Conservation (phyloP, 2,888 invertebrate genomes). For the Trichacis sp. region DNA sequence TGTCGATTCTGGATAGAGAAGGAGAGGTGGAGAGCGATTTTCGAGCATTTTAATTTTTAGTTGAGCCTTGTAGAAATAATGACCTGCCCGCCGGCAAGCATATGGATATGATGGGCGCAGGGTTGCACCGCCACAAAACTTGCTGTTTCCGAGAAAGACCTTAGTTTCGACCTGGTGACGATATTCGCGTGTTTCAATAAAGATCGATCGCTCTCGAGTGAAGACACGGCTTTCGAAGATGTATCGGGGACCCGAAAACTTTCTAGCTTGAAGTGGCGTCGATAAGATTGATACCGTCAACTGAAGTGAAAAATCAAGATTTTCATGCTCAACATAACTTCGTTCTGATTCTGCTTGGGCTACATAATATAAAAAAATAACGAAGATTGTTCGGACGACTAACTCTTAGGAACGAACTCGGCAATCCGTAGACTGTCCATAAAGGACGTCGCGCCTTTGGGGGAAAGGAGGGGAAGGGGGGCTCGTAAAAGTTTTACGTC, state of each 20-base stretch:
- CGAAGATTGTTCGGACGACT: too few relatives aligned
- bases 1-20: slow-evolving; percentile 13
- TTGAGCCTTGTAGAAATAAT: slow-evolving; percentile 59
- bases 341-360: too few relatives aligned
- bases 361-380: too few relatives aligned
- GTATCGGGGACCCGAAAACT: slow-evolving; percentile 18
- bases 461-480: too few relatives aligned
- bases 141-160: slow-evolving; percentile 15
- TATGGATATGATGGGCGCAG: slow-evolving; percentile 57
- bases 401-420: too few relatives aligned
- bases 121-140: slow-evolving; percentile 17
- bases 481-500: too few relatives aligned
- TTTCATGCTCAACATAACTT: too few relatives aligned
- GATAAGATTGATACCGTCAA: slow-evolving; percentile 27
- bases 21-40: slow-evolving; percentile 60
- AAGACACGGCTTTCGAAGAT: slow-evolving; percentile 33
- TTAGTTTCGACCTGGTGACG: slow-evolving; percentile 35
- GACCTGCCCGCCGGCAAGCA: slow-evolving; percentile 65
- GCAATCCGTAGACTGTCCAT: too few relatives aligned
- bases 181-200: slow-evolving; percentile 31
- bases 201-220: slow-evolving; percentile 43
- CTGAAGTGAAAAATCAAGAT: too few relatives aligned
- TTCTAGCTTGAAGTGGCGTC: not conserved
- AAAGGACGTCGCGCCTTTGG: too few relatives aligned
- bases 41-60: slow-evolving; percentile 65